Evolutionary conservation across 1,140 invertebrate species (phyloP).

Genomic region (Cecropterus lyciades): DNA sequence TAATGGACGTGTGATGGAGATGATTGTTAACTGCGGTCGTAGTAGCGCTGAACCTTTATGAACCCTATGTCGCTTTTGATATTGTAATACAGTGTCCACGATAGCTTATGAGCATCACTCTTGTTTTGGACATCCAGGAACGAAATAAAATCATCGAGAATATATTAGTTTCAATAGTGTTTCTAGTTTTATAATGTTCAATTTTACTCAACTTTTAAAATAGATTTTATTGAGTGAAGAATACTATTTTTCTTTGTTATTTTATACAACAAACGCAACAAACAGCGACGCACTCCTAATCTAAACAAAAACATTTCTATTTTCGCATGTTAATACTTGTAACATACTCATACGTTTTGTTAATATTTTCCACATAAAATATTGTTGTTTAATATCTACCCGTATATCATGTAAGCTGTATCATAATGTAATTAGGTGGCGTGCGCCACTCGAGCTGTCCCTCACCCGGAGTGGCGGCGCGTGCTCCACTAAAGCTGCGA

Average conservation of each 20-base stretch:
- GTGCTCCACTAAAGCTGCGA: neutral
- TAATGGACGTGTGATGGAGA: constrained; percentile 23
- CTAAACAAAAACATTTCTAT: no score
- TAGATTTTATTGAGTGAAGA: no score
- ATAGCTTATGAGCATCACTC: constrained; percentile 18
- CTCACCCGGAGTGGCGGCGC: neutral
- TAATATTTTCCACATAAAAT: no score
- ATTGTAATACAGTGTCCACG: constrained; percentile 26
- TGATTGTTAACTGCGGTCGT: constrained; percentile 8
- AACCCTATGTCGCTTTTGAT: constrained; percentile 29
- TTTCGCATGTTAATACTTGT: no score
- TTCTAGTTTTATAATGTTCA: no score
- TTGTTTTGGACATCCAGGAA: neutral
- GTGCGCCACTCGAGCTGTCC: neutral
- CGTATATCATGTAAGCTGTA: neutral
- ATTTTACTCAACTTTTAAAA: no score
- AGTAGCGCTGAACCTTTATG: constrained; percentile 23
- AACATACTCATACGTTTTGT: no score
- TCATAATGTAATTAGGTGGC: neutral
- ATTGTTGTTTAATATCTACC: no score
- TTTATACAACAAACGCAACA: no score
- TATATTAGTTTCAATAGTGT: no score
- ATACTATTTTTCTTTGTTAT: no score
- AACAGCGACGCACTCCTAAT: no score
- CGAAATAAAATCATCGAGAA: neutral